phyloP scores from a whole-genome alignment of 2,113 vertebrate genomes.

The Hippopotamus amphibius region DNA sequence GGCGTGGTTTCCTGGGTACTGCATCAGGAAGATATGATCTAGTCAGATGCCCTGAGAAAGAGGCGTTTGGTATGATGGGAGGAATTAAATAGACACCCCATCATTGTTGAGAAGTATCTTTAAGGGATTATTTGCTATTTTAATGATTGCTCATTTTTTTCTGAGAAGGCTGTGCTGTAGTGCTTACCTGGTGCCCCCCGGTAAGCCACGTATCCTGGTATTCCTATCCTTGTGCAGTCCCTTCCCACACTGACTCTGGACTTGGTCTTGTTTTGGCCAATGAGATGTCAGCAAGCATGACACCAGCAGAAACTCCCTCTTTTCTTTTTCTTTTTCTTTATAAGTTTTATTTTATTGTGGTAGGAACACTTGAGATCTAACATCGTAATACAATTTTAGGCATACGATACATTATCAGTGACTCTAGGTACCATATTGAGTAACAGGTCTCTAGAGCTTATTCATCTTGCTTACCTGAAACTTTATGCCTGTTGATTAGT shows the following conservation, averaged over 20 bases:
- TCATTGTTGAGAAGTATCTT: neutral
- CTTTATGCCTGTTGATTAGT: neutral
- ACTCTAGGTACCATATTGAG: neutral
- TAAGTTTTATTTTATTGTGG: neutral
- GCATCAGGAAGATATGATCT: neutral
- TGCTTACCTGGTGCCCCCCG: neutral
- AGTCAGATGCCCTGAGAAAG: neutral
- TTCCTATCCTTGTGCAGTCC: neutral
- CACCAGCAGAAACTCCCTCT: neutral
- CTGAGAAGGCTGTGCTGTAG: neutral
- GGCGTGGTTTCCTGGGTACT: neutral
- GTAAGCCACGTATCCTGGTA: neutral
- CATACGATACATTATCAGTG: fast-evolving
- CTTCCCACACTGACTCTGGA: neutral
- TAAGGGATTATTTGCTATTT: neutral
- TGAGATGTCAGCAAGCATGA: neutral
- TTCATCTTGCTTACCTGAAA: neutral
- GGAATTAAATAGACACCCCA: neutral
- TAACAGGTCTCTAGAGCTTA: neutral
- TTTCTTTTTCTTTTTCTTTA: neutral
- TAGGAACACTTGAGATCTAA: neutral
- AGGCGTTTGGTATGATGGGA: neutral
- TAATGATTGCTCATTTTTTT: neutral
- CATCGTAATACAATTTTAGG: neutral
- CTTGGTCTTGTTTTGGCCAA: neutral